Percentiles rank a stretch among this genome's conserved stretches.
phyloP scores from a whole-genome alignment of 2,888 invertebrate species.

The Idaea dimidiata region DNA sequence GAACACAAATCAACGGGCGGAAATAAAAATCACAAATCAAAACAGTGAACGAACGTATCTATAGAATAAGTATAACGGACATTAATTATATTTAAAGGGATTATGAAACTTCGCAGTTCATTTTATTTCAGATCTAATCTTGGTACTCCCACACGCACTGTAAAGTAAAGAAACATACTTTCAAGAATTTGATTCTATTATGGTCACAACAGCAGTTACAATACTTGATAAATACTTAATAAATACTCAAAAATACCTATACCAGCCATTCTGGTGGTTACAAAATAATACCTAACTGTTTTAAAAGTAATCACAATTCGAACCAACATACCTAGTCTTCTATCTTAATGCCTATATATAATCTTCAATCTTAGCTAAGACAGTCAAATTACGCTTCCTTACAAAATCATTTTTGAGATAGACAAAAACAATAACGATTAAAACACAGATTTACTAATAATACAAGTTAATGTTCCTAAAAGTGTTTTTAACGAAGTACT shows the following conservation, averaged over 20 bases:
- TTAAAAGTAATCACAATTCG: no score
- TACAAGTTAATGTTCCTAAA: slow-evolving; percentile 1
- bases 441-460: neutral
- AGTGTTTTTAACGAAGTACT: slow-evolving; percentile 1
- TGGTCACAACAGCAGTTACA: no score
- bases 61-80: neutral
- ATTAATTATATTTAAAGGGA: neutral
- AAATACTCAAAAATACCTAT: no score
- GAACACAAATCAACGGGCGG: neutral
- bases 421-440: neutral
- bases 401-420: neutral
- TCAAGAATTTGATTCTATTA: neutral
- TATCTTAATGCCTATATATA: no score
- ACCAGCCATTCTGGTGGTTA: no score
- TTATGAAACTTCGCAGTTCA: neutral
- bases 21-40: slow-evolving; percentile 1
- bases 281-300: no score
- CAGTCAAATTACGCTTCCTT: neutral
- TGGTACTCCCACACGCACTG: no score
- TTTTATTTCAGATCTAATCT: neutral
- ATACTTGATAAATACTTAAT: no score
- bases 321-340: no score
- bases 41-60: neutral
- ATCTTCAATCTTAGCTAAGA: neutral
- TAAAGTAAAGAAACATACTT: neutral